phyloP scores from a whole-genome alignment of 2,888 invertebrate species.

The Epsilonema sp. region DNA sequence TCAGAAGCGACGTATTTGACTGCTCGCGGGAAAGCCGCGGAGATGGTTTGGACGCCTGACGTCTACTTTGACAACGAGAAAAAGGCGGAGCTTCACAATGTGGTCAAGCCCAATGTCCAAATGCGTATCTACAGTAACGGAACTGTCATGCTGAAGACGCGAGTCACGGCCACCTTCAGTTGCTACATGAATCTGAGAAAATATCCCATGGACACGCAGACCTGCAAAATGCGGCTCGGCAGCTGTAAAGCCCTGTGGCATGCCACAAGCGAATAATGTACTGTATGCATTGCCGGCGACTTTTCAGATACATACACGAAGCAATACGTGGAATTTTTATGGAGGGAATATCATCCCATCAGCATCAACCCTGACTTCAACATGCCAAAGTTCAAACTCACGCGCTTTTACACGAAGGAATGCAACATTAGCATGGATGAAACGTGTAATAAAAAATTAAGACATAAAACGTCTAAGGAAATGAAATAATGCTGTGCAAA shows the following conservation, averaged over 20 bases:
- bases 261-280: background rate
- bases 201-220: slow-evolving; percentile 19
- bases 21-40: background rate
- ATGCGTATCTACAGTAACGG: background rate
- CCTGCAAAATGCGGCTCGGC: slow-evolving; percentile 14
- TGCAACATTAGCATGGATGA: background rate
- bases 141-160: background rate
- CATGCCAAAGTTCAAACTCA: background rate
- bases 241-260: slow-evolving; percentile 18
- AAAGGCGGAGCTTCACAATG: background rate
- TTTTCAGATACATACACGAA: background rate
- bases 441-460: slow-evolving; percentile 1
- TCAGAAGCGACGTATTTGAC: no score
- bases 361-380: background rate
- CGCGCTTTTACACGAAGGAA: background rate
- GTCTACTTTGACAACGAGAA: background rate
- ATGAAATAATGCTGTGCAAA: background rate
- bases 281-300: background rate
- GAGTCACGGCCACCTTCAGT: slow-evolving; percentile 12
- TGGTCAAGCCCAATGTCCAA: background rate
- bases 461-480: background rate
- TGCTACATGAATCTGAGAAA: slow-evolving; percentile 17
- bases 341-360: background rate
- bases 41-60: background rate
- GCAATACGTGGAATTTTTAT: background rate